Percentiles rank a stretch among this genome's conserved stretches.
phyloP scores from a whole-genome alignment of 2,797 vertebrate genomes.

The Falco columbarius region DNA sequence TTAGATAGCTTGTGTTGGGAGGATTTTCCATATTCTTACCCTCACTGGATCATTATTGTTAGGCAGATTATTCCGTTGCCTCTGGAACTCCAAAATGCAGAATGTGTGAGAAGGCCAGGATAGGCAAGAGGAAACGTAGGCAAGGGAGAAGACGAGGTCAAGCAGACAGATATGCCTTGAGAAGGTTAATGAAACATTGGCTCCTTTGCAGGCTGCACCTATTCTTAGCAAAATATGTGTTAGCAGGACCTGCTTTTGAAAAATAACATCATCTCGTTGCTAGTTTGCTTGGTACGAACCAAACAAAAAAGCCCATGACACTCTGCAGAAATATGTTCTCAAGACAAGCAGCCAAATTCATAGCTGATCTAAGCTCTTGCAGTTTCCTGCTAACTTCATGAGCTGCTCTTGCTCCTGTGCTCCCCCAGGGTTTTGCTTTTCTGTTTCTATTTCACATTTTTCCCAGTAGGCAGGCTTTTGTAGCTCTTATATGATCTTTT shows the following conservation, averaged over 20 bases:
- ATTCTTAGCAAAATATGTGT: slow-evolving; percentile 53
- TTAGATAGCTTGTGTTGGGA: not conserved
- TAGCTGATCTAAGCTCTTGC: not conserved
- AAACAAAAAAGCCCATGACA: not conserved
- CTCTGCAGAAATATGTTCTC: not conserved
- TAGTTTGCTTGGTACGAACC: not conserved
- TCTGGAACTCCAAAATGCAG: not conserved
- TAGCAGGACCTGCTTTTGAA: slow-evolving; percentile 16
- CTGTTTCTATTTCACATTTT: not conserved
- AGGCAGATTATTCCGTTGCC: not conserved
- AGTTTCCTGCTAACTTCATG: not conserved
- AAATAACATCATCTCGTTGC: slow-evolving; percentile 9
- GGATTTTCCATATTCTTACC: not conserved
- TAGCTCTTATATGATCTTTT: not conserved
- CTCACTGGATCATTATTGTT: not conserved
- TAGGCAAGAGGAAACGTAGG: not conserved
- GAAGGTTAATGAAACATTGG: slow-evolving; percentile 31
- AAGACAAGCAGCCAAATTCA: not conserved
- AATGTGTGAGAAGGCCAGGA: not conserved
- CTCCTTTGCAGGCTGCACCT: slow-evolving; percentile 4
- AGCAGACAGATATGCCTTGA: not conserved
- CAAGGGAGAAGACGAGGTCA: not conserved
- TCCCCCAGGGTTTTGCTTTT: not conserved
- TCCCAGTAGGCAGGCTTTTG: not conserved
- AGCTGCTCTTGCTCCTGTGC: not conserved